Evolutionary conservation across 2,113 vertebrate genomes (phyloP).

Genomic region (Oncorhynchus gorbuscha): DNA sequence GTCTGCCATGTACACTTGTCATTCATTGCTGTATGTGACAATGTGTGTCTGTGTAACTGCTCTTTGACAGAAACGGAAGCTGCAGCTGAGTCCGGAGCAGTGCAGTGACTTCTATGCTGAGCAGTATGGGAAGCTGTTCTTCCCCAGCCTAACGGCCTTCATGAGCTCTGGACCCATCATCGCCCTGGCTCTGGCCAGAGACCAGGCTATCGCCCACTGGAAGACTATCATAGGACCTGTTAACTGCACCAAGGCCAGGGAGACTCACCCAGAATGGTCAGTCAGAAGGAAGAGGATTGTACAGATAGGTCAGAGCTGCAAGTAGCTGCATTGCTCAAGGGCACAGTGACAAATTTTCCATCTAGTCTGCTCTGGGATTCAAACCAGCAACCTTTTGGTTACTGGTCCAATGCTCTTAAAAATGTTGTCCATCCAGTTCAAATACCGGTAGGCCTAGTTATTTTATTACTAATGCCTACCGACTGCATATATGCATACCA

Average conservation of each 20-base stretch:
- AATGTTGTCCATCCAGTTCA: too few relatives aligned
- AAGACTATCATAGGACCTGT: background rate
- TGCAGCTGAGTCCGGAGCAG: slow-evolving; percentile 90
- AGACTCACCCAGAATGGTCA: slow-evolving; percentile 87
- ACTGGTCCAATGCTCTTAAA: too few relatives aligned
- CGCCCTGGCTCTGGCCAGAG: slow-evolving; percentile 66
- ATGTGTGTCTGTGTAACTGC: background rate
- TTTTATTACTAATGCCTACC: too few relatives aligned
- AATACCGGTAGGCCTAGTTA: too few relatives aligned
- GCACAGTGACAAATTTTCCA: too few relatives aligned
- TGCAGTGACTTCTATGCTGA: slow-evolving; percentile 89
- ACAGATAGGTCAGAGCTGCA: too few relatives aligned
- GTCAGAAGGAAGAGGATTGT: slow-evolving; percentile 39
- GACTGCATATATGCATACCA: too few relatives aligned
- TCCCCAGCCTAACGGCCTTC: slow-evolving; percentile 89
- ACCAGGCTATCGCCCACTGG: slow-evolving; percentile 84
- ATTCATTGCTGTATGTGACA: slow-evolving; percentile 11
- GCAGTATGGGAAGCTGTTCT: slow-evolving; percentile 87
- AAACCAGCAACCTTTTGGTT: too few relatives aligned
- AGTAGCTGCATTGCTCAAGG: too few relatives aligned
- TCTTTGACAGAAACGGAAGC: slow-evolving; percentile 59
- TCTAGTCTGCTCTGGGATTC: too few relatives aligned
- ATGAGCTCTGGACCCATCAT: slow-evolving; percentile 91
- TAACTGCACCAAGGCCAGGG: slow-evolving; percentile 78
- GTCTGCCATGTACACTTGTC: background rate